Conservation (phyloP, 2,113 vertebrate genomes). For the Channa argus region DNA sequence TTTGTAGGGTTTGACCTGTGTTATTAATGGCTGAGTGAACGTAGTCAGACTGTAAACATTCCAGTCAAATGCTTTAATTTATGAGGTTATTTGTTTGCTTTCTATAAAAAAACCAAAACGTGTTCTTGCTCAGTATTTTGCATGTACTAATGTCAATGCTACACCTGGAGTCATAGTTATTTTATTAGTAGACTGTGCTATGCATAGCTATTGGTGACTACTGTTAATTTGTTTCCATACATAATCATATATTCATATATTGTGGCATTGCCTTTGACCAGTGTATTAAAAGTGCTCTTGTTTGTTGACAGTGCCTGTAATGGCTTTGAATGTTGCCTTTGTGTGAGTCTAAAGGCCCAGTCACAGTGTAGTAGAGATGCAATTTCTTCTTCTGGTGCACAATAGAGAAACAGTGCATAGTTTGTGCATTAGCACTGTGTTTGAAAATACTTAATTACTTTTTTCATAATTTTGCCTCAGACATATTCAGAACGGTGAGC, state of each 20-base stretch:
- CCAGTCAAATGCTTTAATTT: slow-evolving; percentile 31
- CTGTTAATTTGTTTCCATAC: slow-evolving; percentile 10
- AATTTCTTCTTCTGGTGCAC: no score
- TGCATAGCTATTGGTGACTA: slow-evolving; percentile 47
- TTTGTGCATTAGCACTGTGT: no score
- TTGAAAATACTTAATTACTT: no score
- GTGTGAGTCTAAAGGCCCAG: slow-evolving; percentile 8
- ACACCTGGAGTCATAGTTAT: neutral
- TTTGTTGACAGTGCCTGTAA: slow-evolving; percentile 54
- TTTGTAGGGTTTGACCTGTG: slow-evolving; percentile 3
- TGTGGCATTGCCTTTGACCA: slow-evolving; percentile 39
- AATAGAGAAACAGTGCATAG: no score
- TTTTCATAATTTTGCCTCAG: no score
- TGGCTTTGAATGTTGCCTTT: slow-evolving; percentile 56
- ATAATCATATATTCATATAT: slow-evolving; percentile 22
- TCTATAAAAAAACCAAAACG: slow-evolving; percentile 5
- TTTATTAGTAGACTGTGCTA: slow-evolving; percentile 45
- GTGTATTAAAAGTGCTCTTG: slow-evolving; percentile 75
- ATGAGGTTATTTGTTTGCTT: neutral
- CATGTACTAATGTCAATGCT: slow-evolving; percentile 29
- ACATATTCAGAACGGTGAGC: no score
- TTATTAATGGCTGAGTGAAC: slow-evolving; percentile 8
- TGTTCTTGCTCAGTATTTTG: slow-evolving; percentile 30
- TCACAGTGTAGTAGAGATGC: neutral
- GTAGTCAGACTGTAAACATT: slow-evolving; percentile 36